Conservation (phyloP, 2,113 vertebrate species). For the Gulo gulo region DNA sequence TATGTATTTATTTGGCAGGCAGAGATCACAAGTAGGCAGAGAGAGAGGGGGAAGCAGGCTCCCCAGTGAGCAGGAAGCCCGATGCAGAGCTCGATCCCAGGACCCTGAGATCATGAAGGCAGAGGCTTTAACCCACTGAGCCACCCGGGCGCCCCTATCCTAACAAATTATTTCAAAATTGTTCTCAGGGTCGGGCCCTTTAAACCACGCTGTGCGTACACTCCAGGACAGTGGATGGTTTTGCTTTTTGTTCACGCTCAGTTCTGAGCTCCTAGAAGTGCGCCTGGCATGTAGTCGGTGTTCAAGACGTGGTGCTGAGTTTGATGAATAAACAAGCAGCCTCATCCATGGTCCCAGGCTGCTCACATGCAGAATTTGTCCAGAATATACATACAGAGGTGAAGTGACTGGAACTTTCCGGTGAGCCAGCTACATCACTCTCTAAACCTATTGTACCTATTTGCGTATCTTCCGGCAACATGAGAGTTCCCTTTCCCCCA, state of each 20-base stretch:
- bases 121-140: too few species aligned
- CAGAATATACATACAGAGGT: neutral
- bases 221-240: neutral
- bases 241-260: neutral
- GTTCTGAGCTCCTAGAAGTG: neutral
- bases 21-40: too few species aligned
- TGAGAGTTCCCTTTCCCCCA: neutral
- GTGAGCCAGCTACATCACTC: neutral
- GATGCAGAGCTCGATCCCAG: too few species aligned
- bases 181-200: neutral
- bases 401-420: neutral
- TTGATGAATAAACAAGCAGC: neutral
- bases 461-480: neutral
- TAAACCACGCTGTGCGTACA: neutral
- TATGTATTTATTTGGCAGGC: too few species aligned
- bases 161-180: neutral
- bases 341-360: neutral
- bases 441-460: neutral
- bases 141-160: too few species aligned
- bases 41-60: too few species aligned
- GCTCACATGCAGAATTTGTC: neutral
- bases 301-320: neutral
- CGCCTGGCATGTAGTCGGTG: neutral
- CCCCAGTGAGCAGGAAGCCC: too few species aligned
- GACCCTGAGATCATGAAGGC: too few species aligned